Conservation (phyloP, 2,888 invertebrate species). For the Cremastobaeus sp. region DNA sequence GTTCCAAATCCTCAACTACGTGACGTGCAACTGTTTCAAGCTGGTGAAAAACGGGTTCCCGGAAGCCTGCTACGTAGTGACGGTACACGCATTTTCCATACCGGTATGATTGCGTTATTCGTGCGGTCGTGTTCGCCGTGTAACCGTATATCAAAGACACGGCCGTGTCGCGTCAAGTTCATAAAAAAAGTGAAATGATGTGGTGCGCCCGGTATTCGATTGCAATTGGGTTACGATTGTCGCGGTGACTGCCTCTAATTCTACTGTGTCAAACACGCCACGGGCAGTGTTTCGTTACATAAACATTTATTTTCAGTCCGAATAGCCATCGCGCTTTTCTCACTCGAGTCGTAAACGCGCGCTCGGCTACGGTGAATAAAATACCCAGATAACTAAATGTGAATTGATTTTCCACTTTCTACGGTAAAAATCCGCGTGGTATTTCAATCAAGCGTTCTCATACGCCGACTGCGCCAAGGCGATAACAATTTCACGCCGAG, state of each 20-base stretch:
- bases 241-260: conserved; percentile 13
- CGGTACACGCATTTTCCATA: conserved; percentile 28
- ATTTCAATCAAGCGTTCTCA: too few species aligned
- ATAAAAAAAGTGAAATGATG: conserved; percentile 47
- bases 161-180: conserved; percentile 39
- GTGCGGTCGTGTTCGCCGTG: conserved; percentile 29
- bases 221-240: conserved; percentile 45
- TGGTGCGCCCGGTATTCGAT: conserved; percentile 18
- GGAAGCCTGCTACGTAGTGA: conserved; percentile 13
- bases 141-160: conserved; percentile 43
- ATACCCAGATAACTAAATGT: too few species aligned
- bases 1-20: conserved; percentile 2
- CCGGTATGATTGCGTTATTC: conserved; percentile 37
- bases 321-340: too few species aligned
- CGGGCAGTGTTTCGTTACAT: conserved; percentile 4
- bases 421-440: too few species aligned
- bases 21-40: conserved; percentile 1
- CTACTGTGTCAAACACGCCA: background rate
- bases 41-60: background rate
- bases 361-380: too few species aligned
- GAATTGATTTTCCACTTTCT: too few species aligned
- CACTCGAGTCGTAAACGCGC: too few species aligned
- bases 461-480: too few species aligned
- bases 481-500: too few species aligned
- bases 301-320: background rate